A percentile compares a stretch with the other conserved stretches of the same genome.
These are phyloP conservation scores for Ophonus ardosiacus DNA, from an alignment of 2,888 invertebrate species.

Conservation along the genomic window DNA sequence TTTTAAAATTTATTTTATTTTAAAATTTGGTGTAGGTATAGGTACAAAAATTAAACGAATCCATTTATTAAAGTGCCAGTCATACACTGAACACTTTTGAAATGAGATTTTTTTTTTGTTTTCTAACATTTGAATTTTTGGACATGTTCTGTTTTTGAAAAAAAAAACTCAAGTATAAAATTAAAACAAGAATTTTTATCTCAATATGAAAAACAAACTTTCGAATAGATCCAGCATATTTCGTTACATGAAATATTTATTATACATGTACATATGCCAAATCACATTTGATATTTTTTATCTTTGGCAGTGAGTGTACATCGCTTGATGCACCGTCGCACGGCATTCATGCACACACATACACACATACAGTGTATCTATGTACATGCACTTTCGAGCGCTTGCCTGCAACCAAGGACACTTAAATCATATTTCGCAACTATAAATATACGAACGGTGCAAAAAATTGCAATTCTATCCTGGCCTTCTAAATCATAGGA, in stretches of 20 bases:
- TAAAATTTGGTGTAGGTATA: too few relatives aligned
- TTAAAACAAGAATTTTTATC: too few relatives aligned
- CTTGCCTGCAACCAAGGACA: conserved; percentile 66
- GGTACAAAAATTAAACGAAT: too few relatives aligned
- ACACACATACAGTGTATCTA: conserved; percentile 10
- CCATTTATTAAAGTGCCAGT: too few relatives aligned
- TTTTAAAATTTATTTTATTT: too few relatives aligned
- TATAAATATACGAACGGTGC: conserved; percentile 65
- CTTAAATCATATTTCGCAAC: conserved; percentile 69
- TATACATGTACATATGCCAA: background rate
- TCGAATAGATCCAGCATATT: background rate
- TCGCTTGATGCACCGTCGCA: conserved; percentile 45
- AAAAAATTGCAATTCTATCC: conserved; percentile 64
- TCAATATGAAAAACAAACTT: background rate
- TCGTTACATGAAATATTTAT: background rate
- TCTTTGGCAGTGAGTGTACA: conserved; percentile 44
- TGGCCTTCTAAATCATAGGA: conserved; percentile 64
- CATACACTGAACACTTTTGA: too few relatives aligned
- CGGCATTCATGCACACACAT: conserved; percentile 25
- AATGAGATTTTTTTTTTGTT: too few relatives aligned
- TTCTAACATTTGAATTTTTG: too few relatives aligned
- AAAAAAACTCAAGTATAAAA: too few relatives aligned
- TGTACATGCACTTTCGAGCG: conserved; percentile 61
- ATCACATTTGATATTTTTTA: background rate
- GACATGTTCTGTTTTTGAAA: too few relatives aligned